Conservation (phyloP, 2,888 invertebrate genomes). For the Cybosia mesomella region DNA sequence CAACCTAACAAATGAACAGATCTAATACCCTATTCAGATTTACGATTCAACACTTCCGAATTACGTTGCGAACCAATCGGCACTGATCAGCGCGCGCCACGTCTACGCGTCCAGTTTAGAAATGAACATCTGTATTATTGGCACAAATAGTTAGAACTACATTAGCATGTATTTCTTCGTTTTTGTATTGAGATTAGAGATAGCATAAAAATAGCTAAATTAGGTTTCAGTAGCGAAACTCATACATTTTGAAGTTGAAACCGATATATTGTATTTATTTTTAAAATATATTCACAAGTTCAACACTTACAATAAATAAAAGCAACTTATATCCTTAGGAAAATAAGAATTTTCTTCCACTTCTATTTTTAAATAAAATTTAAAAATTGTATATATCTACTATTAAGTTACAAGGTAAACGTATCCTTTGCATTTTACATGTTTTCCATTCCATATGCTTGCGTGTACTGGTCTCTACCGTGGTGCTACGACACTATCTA, state of each 20-base stretch:
- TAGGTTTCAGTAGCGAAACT: not conserved
- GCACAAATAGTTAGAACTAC: constrained; percentile 18
- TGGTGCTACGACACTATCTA: no score
- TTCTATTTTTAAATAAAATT: no score
- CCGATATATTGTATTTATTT: not conserved
- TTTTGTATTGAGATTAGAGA: not conserved
- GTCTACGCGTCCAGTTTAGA: constrained; percentile 32
- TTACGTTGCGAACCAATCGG: constrained; percentile 67
- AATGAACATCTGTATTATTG: constrained; percentile 20
- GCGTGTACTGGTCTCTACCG: no score
- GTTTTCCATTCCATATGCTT: no score
- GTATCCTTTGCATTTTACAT: no score
- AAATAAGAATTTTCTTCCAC: no score
- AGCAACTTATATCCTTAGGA: no score
- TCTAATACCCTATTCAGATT: constrained; percentile 57
- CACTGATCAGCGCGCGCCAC: constrained; percentile 57
- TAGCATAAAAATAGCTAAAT: not conserved
- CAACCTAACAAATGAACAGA: constrained; percentile 44
- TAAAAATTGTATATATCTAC: no score
- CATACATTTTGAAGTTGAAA: no score
- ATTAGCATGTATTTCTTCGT: not conserved
- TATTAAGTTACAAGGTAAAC: no score
- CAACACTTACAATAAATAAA: no score
- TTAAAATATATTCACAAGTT: no score
- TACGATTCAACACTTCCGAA: constrained; percentile 67